Evolutionary conservation across 92 coral and sea anemone species (phyloP).

Genomic region (Isaurus tuberculatus): DNA sequence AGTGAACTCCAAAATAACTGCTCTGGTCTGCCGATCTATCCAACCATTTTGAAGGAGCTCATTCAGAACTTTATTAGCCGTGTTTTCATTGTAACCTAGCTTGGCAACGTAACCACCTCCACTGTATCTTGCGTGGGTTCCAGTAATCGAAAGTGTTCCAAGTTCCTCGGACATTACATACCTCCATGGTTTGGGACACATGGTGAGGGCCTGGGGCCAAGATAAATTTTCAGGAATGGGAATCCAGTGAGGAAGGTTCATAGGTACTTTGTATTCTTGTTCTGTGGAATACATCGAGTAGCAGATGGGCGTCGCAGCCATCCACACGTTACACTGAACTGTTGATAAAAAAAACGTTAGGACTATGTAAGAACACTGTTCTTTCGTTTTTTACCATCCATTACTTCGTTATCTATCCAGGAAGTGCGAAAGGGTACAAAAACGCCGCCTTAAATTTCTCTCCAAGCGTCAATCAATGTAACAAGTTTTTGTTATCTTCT

Average conservation of each 20-base stretch:
- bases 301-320: slow-evolving; percentile 31
- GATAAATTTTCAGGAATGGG: slow-evolving; percentile 25
- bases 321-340: background rate
- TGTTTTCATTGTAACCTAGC: slow-evolving; percentile 48
- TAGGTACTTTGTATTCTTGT: slow-evolving; percentile 44
- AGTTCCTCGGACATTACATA: background rate
- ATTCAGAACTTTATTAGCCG: slow-evolving; percentile 39
- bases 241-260: slow-evolving; percentile 41
- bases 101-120: slow-evolving; percentile 63
- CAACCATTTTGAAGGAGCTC: slow-evolving; percentile 41
- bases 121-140: slow-evolving; percentile 38
- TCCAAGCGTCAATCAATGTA: too few species aligned
- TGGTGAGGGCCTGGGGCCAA: slow-evolving; percentile 22
- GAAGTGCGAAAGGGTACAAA: background rate
- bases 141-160: slow-evolving; percentile 22
- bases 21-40: slow-evolving; percentile 62
- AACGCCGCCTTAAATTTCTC: too few species aligned
- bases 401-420: background rate
- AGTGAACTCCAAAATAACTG: slow-evolving; percentile 47
- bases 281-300: slow-evolving; percentile 37
- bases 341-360: background rate
- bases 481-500: too few species aligned
- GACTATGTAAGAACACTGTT: too few species aligned
- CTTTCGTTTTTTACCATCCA: background rate
- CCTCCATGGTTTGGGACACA: slow-evolving; percentile 43